phyloP scores from a whole-genome alignment of 2,797 vertebrate species.

The Podarcis siculus region DNA sequence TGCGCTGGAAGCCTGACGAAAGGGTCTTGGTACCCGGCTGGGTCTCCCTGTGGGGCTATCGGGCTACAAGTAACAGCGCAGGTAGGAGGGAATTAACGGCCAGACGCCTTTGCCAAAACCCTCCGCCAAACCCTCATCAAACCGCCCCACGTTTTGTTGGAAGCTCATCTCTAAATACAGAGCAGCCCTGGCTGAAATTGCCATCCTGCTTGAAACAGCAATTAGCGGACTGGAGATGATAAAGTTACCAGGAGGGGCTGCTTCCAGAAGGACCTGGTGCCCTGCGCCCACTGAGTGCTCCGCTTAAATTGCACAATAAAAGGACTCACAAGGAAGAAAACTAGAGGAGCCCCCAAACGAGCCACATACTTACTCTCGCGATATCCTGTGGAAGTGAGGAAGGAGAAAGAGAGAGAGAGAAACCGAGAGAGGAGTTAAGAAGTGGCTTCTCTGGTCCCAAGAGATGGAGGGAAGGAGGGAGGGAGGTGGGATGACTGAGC shows the following conservation, averaged over 20 bases:
- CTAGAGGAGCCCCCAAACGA: slow-evolving; percentile 60
- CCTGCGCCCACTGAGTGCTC: slow-evolving; percentile 40
- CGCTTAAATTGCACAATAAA: slow-evolving; percentile 52
- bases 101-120: slow-evolving; percentile 51
- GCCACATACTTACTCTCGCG: slow-evolving; percentile 82
- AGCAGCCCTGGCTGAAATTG: slow-evolving; percentile 32
- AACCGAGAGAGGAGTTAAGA: slow-evolving; percentile 56
- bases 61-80: neutral
- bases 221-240: slow-evolving; percentile 56
- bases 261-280: slow-evolving; percentile 41
- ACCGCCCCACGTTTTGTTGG: slow-evolving; percentile 54
- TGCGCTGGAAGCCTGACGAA: neutral
- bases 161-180: slow-evolving; percentile 48
- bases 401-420: slow-evolving; percentile 59
- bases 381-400: slow-evolving; percentile 75
- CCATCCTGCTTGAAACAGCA: slow-evolving; percentile 52
- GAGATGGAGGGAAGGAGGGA: neutral
- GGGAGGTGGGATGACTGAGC: neutral
- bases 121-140: slow-evolving; percentile 48
- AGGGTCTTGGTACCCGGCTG: neutral
- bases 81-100: slow-evolving; percentile 18
- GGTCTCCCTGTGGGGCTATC: neutral
- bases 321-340: slow-evolving; percentile 61
- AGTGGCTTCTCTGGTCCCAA: neutral
- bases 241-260: slow-evolving; percentile 26